These are phyloP conservation scores for Chitala chitala DNA, from an alignment of 2,113 vertebrate genomes.

Conservation along the genomic window DNA sequence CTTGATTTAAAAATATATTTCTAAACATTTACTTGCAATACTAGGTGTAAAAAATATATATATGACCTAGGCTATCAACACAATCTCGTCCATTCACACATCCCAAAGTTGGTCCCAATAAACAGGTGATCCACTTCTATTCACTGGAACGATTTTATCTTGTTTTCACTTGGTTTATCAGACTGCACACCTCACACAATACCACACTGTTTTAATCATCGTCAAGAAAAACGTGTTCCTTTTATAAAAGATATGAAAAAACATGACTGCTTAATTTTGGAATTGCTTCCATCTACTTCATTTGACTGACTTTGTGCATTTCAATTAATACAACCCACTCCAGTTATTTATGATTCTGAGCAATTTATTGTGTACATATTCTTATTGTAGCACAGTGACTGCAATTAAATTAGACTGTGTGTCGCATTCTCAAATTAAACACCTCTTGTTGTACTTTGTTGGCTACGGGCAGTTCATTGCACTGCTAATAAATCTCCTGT, in stretches of 20 bases:
- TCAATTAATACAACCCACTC: background rate
- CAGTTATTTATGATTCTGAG: background rate
- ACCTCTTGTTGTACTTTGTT: background rate
- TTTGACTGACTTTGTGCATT: background rate
- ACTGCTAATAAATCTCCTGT: slow-evolving; percentile 4
- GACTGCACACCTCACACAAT: background rate
- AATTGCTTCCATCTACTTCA: background rate
- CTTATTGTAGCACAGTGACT: background rate
- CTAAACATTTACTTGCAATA: no score
- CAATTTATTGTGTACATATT: slow-evolving; percentile 8
- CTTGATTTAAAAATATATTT: no score
- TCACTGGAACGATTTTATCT: background rate
- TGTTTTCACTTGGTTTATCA: no score
- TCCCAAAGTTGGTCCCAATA: background rate
- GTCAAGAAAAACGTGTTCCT: no score
- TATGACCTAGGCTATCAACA: no score
- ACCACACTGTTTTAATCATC: background rate
- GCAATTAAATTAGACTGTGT: background rate
- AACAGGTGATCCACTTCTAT: background rate
- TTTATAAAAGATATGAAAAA: background rate
- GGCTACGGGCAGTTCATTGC: background rate
- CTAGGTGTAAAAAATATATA: no score
- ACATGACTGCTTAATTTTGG: background rate
- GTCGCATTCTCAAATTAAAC: slow-evolving; percentile 20
- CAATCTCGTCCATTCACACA: no score